These are phyloP conservation scores for Plodia interpunctella DNA, from an alignment of 1,140 invertebrate genomes.

Conservation along the genomic window DNA sequence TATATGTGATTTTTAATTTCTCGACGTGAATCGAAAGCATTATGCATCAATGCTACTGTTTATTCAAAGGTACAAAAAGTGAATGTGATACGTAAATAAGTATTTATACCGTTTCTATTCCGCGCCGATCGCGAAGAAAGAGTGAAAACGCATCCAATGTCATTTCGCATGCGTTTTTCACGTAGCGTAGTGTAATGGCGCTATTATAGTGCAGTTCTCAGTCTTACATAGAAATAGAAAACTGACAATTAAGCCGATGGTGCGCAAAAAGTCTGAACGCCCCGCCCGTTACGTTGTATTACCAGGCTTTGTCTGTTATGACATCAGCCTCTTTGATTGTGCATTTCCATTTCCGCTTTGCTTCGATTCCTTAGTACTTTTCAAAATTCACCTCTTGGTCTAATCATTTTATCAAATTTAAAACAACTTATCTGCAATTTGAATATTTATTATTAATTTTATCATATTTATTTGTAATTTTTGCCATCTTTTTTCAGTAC, in stretches of 20 bases:
- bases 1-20: no score
- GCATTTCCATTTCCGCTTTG: neutral
- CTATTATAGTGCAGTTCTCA: constrained; percentile 58
- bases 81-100: constrained; percentile 23
- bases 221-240: constrained; percentile 54
- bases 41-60: constrained; percentile 10
- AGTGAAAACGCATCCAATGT: constrained; percentile 37
- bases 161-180: constrained; percentile 37
- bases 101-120: constrained; percentile 33
- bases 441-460: no score
- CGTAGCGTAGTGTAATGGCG: constrained; percentile 27
- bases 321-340: neutral
- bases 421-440: no score
- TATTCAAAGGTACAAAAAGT: constrained; percentile 22
- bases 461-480: no score
- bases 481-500: no score
- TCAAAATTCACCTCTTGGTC: no score
- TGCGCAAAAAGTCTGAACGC: constrained; percentile 26
- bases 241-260: constrained; percentile 41
- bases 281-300: constrained; percentile 11
- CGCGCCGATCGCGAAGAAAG: constrained; percentile 33
- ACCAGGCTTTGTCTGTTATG: constrained; percentile 12
- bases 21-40: neutral
- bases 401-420: no score
- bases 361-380: neutral